phyloP scores from a whole-genome alignment of 2,797 vertebrate species.

The Sciaenops ocellatus region DNA sequence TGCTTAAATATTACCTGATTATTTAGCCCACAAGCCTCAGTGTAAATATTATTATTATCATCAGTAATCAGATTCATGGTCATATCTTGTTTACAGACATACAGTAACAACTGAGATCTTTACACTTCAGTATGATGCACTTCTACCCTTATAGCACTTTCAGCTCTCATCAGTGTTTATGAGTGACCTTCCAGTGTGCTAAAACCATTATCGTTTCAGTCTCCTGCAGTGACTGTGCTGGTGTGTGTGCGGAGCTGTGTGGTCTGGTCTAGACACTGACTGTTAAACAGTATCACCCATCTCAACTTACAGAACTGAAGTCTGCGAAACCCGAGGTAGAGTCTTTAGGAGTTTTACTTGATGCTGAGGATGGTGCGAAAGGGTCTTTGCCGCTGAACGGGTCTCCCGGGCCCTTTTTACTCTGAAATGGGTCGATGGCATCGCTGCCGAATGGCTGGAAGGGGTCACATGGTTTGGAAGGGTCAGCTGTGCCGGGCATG shows the following conservation, averaged over 20 bases:
- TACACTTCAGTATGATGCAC: neutral
- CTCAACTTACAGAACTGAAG: constrained; percentile 97
- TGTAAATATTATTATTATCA: neutral
- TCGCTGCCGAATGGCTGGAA: constrained; percentile 95
- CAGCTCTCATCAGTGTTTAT: constrained; percentile 7
- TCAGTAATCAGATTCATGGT: neutral
- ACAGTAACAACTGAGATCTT: neutral
- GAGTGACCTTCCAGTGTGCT: neutral
- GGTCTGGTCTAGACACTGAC: constrained; percentile 4
- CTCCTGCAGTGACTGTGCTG: neutral
- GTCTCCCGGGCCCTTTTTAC: constrained; percentile 94
- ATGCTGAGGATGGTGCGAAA: constrained; percentile 92
- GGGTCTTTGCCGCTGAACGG: constrained; percentile 99
- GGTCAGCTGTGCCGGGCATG: constrained; percentile 88
- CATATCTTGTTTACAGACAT: neutral
- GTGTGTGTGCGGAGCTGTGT: constrained; percentile 9
- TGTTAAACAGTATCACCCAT: constrained; percentile 84
- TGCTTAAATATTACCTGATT: neutral
- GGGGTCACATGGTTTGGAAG: constrained; percentile 92
- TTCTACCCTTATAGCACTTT: neutral
- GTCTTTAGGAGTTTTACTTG: constrained; percentile 94
- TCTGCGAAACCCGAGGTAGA: constrained; percentile 91
- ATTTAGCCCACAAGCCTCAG: neutral
- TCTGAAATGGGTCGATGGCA: constrained; percentile 92
- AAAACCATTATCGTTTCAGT: neutral